Conservation (phyloP, 30 jellyfish, hydroid and myxozoan species). For the Rhopilema esculentum region DNA sequence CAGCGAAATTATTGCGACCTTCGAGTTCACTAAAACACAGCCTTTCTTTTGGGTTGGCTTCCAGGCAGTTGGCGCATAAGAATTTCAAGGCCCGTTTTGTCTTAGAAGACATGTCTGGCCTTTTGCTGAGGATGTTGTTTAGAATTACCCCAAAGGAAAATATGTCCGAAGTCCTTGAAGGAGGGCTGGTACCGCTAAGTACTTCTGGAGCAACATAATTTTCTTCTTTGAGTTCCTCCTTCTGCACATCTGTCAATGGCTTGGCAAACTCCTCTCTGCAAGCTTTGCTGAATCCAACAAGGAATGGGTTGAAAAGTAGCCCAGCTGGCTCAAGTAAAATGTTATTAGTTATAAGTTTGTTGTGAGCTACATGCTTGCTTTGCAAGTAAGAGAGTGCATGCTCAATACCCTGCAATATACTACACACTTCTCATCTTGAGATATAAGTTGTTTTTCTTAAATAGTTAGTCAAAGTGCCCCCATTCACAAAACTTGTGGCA, state of each 20-base stretch:
- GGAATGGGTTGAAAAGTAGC: conserved; percentile 20
- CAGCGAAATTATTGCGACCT: conserved; percentile 12
- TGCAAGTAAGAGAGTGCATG: conserved; percentile 7
- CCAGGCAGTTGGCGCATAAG: conserved; percentile 18
- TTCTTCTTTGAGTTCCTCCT: conserved; percentile 3
- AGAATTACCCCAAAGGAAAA: conserved; percentile 15
- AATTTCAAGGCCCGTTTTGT: conserved; percentile 13
- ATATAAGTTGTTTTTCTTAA: conserved; percentile 3
- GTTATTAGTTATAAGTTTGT: neutral
- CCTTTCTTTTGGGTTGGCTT: conserved; percentile 4
- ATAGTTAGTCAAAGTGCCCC: conserved; percentile 3
- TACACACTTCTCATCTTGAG: conserved; percentile 8
- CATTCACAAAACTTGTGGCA: conserved; percentile 4
- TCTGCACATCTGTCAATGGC: conserved; percentile 17
- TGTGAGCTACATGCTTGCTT: conserved; percentile 15
- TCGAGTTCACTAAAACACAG: conserved; percentile 2
- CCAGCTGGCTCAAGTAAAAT: conserved; percentile 14
- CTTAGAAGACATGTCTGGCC: conserved; percentile 25
- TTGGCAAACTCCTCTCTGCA: conserved; percentile 22
- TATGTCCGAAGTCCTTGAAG: conserved; percentile 15
- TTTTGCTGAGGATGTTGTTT: neutral
- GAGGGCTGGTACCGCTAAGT: conserved; percentile 17
- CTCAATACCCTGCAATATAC: conserved; percentile 16
- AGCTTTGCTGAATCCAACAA: conserved; percentile 17
- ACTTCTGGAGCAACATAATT: conserved; percentile 21